phyloP scores from a whole-genome alignment of 2,797 vertebrate species.

The Denticeps clupeoides region DNA sequence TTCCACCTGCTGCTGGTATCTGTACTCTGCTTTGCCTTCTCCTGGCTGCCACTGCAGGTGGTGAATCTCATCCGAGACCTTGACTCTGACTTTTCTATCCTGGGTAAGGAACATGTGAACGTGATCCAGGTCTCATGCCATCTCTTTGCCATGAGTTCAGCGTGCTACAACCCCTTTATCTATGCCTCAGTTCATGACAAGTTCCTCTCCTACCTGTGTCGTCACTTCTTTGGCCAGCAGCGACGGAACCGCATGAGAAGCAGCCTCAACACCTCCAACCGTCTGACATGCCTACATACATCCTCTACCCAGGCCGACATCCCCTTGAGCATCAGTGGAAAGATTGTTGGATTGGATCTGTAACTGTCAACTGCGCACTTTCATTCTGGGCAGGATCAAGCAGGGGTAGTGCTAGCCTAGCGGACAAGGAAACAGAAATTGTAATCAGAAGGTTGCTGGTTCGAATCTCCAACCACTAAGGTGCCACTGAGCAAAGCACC shows the following conservation, averaged over 20 bases:
- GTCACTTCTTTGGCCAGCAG: conserved; percentile 44
- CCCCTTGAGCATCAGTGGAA: conserved; percentile 32
- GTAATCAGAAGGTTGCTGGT: too few relatives aligned
- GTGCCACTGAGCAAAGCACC: too few relatives aligned
- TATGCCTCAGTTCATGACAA: conserved; percentile 77
- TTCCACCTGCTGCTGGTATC: conserved; percentile 69
- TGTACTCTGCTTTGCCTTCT: conserved; percentile 72
- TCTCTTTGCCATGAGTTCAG: conserved; percentile 77
- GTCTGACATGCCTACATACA: conserved; percentile 51
- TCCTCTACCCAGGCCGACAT: conserved; percentile 53
- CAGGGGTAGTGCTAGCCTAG: too few relatives aligned
- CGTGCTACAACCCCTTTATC: conserved; percentile 86
- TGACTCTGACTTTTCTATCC: conserved; percentile 70
- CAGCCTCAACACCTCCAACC: conserved; percentile 44
- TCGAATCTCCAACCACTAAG: too few relatives aligned
- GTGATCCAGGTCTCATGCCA: conserved; percentile 78
- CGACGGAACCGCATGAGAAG: conserved; percentile 37
- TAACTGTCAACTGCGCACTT: too few relatives aligned
- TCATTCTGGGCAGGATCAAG: too few relatives aligned
- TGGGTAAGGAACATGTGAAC: conserved; percentile 73
- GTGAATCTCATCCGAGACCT: conserved; percentile 80
- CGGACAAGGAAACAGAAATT: too few relatives aligned
- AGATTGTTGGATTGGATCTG: conserved; percentile 16
- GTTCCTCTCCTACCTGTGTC: conserved; percentile 63
- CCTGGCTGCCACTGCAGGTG: conserved; percentile 77